Evolutionary conservation across 2,888 invertebrate species (phyloP), one percentile per base, ranked within the genome.

Genomic region (Tipula helvola): DNA sequence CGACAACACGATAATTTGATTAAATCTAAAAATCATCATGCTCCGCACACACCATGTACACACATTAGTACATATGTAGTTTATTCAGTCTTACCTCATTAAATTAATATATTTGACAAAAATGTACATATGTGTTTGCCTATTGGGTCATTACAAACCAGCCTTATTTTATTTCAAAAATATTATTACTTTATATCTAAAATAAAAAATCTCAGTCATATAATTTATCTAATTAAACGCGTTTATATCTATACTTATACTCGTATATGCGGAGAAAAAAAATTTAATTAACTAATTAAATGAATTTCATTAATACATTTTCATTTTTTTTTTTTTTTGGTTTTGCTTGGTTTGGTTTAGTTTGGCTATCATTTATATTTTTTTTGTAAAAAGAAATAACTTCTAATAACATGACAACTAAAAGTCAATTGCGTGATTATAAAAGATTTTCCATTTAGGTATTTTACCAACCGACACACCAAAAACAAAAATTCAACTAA

Each of bases 361-460:
- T 71, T 71, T 28, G 28, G 71, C 71, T 71, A 28, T 71, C 71
- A 71, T 71, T 71, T 71, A 10, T 28, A 71, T 71, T 71, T 71
- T 71, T 71, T 5, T 71, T 71, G 12, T 28, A 13, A 28, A 71
- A 71, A 71, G 71, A 71, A 71, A 71, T 71, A 71, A 71, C 28
- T 71, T 71, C 28, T 18, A 28, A 71, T 71, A 71, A 71, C 71
- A 71, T 71, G 71, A 71, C 71, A 71, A 71, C 71, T 71, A 28
- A 71, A 71, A 71, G 71, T 71, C 71, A 71, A 71, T 71, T 71
- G 71, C 71, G 71, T 71, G 71, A 71, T 71, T 71, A 71, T 71
- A 71, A 71, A 71, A 71, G 71, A 71, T 71, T 71, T 71, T 28
- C 71, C 71, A 71, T 71, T 71, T 28, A 28, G 16, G 16, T 12